Conservation (phyloP, 2,888 invertebrate genomes). For the Yponomeuta sedellus region DNA sequence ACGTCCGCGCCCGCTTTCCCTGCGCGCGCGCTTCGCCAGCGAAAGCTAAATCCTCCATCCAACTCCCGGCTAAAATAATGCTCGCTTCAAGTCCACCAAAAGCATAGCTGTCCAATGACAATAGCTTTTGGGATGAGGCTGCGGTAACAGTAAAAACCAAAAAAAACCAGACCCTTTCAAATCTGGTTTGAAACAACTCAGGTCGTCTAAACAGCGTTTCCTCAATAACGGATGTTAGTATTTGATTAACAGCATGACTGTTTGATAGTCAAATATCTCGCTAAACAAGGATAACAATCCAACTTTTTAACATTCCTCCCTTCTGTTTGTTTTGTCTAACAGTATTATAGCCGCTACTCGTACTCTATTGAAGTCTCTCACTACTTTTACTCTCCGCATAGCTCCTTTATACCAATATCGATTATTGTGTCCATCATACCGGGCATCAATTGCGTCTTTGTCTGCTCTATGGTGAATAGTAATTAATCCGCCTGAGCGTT, state of each 20-base stretch:
- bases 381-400: slow-evolving; percentile 9
- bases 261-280: background rate
- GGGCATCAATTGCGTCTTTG: slow-evolving; percentile 23
- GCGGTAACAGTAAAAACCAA: background rate
- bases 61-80: background rate
- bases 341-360: slow-evolving; percentile 1
- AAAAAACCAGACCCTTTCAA: background rate
- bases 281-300: background rate
- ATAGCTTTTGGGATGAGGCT: background rate
- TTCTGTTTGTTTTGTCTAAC: background rate
- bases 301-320: background rate
- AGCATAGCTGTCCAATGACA: background rate
- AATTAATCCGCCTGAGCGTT: slow-evolving; percentile 33
- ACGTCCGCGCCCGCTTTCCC: slow-evolving; percentile 58
- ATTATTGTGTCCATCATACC: slow-evolving; percentile 21
- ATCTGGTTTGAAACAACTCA: background rate
- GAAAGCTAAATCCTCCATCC: slow-evolving; percentile 32
- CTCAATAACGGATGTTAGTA: background rate
- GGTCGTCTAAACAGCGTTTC: background rate
- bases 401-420: slow-evolving; percentile 11
- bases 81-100: no score
- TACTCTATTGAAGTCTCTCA: slow-evolving; percentile 5
- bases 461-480: slow-evolving; percentile 26
- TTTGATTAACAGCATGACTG: background rate
- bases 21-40: slow-evolving; percentile 22